These are phyloP conservation scores for Lissonota sp. DNA, from an alignment of 2,888 invertebrate species.

Conservation along the genomic window DNA sequence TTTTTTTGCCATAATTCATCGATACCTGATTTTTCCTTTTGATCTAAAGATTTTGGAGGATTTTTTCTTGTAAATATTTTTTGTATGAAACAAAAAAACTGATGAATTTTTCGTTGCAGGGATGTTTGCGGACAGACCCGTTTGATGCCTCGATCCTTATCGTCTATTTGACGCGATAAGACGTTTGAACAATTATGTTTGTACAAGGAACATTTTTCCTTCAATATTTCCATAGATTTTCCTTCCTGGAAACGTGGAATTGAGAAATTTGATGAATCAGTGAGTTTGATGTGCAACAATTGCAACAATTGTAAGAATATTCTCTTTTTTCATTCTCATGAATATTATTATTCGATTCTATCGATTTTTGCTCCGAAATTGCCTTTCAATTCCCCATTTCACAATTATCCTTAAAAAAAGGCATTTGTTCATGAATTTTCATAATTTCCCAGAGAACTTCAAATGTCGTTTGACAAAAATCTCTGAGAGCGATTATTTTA, in stretches of 20 bases:
- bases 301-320: no score
- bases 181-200: not conserved
- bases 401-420: not conserved
- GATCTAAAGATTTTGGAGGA: not conserved
- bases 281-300: no score
- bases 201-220: no score
- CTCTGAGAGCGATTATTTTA: not conserved
- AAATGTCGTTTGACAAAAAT: not conserved
- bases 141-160: not conserved
- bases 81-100: no score
- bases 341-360: not conserved
- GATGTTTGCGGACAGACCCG: no score
- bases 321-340: no score
- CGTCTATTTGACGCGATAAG: constrained; percentile 9
- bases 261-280: no score
- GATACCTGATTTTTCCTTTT: not conserved
- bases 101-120: no score
- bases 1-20: not conserved
- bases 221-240: no score
- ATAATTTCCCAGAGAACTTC: not conserved
- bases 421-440: not conserved
- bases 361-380: not conserved
- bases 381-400: not conserved
- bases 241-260: no score
- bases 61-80: not conserved